A percentile compares a stretch with the other conserved stretches of the same genome.
These are phyloP conservation scores for Syngnathus rostellatus DNA, from an alignment of 2,797 vertebrate genomes.

Conservation along the genomic window DNA sequence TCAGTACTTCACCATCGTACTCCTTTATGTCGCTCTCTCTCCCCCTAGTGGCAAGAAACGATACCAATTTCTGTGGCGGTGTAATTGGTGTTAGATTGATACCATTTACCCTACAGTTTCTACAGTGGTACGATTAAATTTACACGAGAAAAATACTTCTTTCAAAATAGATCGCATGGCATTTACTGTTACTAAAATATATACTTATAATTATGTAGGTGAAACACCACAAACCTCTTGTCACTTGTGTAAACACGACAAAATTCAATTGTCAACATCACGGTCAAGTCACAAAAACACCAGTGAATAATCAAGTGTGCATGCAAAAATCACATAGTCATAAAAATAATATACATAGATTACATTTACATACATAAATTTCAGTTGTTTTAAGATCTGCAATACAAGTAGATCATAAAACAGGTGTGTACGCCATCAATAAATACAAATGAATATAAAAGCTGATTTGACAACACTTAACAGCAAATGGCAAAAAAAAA, in stretches of 20 bases:
- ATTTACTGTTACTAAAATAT: neutral
- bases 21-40: neutral
- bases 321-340: neutral
- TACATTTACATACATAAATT: too few species aligned
- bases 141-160: neutral
- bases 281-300: neutral
- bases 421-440: neutral
- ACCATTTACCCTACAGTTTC: neutral
- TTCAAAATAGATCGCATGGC: neutral
- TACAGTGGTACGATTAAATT: neutral
- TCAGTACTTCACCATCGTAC: neutral
- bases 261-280: neutral
- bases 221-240: neutral
- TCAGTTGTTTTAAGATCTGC: neutral
- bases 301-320: neutral
- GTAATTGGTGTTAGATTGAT: neutral
- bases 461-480: constrained; percentile 4
- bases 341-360: neutral
- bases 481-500: constrained; percentile 13
- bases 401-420: neutral
- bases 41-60: neutral
- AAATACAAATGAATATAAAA: constrained; percentile 4
- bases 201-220: too few species aligned
- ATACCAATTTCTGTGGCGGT: neutral
- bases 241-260: too few species aligned